Conservation (phyloP, 2,888 invertebrate genomes). For the Epiblema foenella region DNA sequence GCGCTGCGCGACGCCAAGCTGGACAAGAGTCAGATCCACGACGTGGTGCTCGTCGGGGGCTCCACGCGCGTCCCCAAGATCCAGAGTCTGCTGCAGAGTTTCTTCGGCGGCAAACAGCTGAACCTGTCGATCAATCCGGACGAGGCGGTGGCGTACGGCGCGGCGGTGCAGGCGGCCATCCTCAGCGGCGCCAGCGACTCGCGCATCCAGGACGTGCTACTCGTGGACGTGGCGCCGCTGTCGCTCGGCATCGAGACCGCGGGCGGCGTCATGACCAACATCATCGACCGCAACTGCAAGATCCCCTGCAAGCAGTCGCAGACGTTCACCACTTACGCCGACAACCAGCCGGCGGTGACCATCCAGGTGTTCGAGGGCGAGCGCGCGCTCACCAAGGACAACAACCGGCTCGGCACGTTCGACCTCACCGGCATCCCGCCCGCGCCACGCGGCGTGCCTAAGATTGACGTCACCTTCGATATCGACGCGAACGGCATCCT, state of each 20-base stretch:
- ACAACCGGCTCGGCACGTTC: conserved; percentile 66
- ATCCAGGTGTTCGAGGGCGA: conserved; percentile 88
- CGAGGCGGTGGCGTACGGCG: conserved; percentile 23
- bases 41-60: conserved; percentile 20
- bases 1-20: conserved; percentile 6
- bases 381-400: conserved; percentile 88
- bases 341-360: conserved; percentile 88
- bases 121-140: not conserved
- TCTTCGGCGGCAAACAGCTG: conserved; percentile 17
- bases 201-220: conserved; percentile 14
- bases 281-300: no score
- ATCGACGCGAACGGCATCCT: no score
- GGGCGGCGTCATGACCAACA: conserved; percentile 22
- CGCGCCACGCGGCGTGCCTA: conserved; percentile 83
- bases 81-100: conserved; percentile 14
- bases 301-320: conserved; percentile 86
- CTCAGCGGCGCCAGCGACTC: conserved; percentile 16
- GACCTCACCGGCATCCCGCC: conserved; percentile 85
- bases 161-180: conserved; percentile 21
- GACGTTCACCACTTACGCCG: conserved; percentile 88
- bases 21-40: conserved; percentile 15
- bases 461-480: conserved; percentile 49
- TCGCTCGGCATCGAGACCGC: conserved; percentile 6
- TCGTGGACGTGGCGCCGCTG: conserved; percentile 1
- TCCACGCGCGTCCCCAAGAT: conserved; percentile 20